Evolutionary conservation across 2,888 invertebrate genomes (phyloP).

Genomic region (Phortica okadai): DNA sequence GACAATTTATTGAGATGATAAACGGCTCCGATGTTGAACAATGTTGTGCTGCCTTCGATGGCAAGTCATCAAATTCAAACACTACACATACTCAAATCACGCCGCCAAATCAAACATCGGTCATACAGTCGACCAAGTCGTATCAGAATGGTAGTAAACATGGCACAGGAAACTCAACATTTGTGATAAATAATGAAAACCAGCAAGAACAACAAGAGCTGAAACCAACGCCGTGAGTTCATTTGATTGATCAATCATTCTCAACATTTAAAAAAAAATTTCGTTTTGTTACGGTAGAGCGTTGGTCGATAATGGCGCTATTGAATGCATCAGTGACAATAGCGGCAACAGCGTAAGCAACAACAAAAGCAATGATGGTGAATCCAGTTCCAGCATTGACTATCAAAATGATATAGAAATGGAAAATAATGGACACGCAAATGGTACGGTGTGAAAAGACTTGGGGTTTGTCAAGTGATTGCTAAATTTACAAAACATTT

Average conservation of each 20-base stretch:
- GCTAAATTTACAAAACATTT: neutral
- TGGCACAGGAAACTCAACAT: slow-evolving; percentile 69
- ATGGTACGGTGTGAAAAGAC: slow-evolving; percentile 60
- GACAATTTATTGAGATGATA: slow-evolving; percentile 99
- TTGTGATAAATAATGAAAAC: slow-evolving; percentile 73
- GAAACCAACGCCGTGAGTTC: slow-evolving; percentile 56
- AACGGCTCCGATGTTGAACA: slow-evolving; percentile 89
- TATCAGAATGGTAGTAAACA: slow-evolving; percentile 65
- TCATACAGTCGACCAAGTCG: slow-evolving; percentile 86
- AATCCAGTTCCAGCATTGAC: slow-evolving; percentile 51
- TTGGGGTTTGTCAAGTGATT: neutral
- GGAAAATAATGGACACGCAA: slow-evolving; percentile 76
- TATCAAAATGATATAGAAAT: slow-evolving; percentile 76
- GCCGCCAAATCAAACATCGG: slow-evolving; percentile 83
- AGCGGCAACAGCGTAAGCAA: slow-evolving; percentile 37
- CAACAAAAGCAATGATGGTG: slow-evolving; percentile 53
- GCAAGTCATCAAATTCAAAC: slow-evolving; percentile 59
- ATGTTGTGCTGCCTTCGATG: slow-evolving; percentile 72
- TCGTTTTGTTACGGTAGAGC: neutral
- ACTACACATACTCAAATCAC: slow-evolving; percentile 63
- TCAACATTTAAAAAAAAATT: slow-evolving; percentile 1
- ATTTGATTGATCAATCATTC: neutral
- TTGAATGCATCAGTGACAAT: slow-evolving; percentile 48
- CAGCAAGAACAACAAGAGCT: slow-evolving; percentile 77
- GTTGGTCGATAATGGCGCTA: slow-evolving; percentile 45